Evolutionary conservation across 1,140 invertebrate genomes (phyloP).

Genomic region (Eurosta solidaginis): DNA sequence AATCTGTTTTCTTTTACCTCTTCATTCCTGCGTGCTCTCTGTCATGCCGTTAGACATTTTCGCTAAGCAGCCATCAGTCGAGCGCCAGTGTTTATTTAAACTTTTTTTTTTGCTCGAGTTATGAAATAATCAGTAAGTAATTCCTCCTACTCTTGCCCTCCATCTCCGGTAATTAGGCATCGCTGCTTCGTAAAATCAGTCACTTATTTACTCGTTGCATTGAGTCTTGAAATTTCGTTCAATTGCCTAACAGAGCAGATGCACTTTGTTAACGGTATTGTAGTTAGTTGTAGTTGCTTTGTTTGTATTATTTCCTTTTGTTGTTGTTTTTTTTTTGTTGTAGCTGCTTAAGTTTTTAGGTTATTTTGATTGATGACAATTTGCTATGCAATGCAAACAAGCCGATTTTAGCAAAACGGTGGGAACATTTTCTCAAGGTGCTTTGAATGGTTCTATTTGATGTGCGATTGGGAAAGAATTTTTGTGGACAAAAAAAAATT

Average conservation of each 20-base stretch:
- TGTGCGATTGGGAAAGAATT: background rate
- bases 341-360: constrained; percentile 3
- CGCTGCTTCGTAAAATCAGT: background rate
- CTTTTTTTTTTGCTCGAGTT: constrained; percentile 7
- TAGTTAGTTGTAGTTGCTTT: background rate
- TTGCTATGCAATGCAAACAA: constrained; percentile 27
- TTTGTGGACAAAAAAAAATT: too few species aligned
- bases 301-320: background rate
- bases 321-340: background rate
- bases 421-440: constrained; percentile 14
- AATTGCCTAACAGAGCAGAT: constrained; percentile 26
- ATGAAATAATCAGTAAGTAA: constrained; percentile 31
- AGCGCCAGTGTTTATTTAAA: background rate
- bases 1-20: background rate
- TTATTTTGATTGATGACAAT: constrained; percentile 21
- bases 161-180: background rate
- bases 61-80: background rate
- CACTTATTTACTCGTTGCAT: background rate
- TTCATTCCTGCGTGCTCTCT: background rate
- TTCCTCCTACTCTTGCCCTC: background rate
- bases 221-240: background rate
- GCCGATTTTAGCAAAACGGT: background rate
- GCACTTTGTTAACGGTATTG: constrained; percentile 17
- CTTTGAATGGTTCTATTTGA: background rate
- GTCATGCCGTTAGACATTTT: background rate